Evolutionary conservation across 2,113 vertebrate genomes (phyloP), one percentile per base, ranked within the genome.

Genomic region (Pteruthius melanotis): DNA sequence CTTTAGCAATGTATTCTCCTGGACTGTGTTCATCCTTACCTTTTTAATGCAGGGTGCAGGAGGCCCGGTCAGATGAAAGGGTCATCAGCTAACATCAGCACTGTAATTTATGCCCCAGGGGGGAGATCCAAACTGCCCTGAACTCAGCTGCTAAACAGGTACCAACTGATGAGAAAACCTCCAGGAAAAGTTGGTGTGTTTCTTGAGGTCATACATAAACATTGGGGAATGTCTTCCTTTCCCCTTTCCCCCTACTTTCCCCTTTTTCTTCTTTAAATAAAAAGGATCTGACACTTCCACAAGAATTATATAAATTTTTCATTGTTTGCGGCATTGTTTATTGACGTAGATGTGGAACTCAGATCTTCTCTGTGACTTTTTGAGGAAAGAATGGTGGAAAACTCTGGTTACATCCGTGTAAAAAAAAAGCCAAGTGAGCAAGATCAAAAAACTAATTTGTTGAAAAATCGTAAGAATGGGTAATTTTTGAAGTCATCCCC

Each of bases 251-350:
- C 17, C 9, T 17, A 7, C 50, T 54, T 75, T 8, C 7, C 11
- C 10, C 6, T 31, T 39, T 78, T 89, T 57, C 21, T 60, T 92
- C 59, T 68, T 88, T 52, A 85, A 82, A 56, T 52, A 72, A 83
- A 93, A 91, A 45, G 26, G 16, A 57, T 61, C 37, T 57, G 31
- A 39, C 37, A 14, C 10, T 88, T 83, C 31, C 11, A 49, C n/a
- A 88, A 69, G 21, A 1, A 1, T 79, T 40, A 45, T n/a, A 37
- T 57, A 59, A 15, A 13, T 44, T 56, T 80, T 79, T 61, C 2
- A 2, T 59, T 0, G 0, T 57, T 74, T 19, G 13, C 0, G 2
- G 18, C 37, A 50, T 66, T 94, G 19, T 45, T 83, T 76, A 16
- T 79, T 80, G 37, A 65, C 9, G 83, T 68, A 42, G 37, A 65